Percentiles rank a stretch among this genome's conserved stretches.
These are phyloP conservation scores for Drosophila gaucha DNA, from an alignment of 2,888 invertebrate species.

Conservation along the genomic window DNA sequence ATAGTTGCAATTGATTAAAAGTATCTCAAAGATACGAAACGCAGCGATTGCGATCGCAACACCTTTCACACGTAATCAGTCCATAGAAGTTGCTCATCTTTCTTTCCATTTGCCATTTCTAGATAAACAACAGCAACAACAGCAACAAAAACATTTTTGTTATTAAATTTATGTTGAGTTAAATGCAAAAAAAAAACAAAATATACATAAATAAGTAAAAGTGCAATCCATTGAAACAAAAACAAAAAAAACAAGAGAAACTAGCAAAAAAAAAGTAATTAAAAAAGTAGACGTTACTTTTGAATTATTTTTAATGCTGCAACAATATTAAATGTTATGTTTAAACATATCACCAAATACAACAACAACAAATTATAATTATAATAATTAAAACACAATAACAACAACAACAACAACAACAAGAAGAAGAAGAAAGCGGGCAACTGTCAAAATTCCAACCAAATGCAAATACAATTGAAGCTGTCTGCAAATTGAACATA, in stretches of 20 bases:
- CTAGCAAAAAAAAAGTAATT: constrained; percentile 71
- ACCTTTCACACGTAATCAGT: constrained; percentile 47
- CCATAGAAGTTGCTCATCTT: constrained; percentile 25
- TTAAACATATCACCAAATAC: constrained; percentile 70
- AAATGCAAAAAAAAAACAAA: constrained; percentile 50
- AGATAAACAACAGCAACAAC: constrained; percentile 59
- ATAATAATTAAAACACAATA: constrained; percentile 53
- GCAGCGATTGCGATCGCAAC: constrained; percentile 41
- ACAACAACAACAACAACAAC: constrained; percentile 21
- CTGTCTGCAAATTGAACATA: constrained; percentile 61
- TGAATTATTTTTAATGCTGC: constrained; percentile 75
- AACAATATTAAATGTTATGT: constrained; percentile 56
- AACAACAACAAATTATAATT: constrained; percentile 55
- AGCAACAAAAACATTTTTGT: constrained; percentile 73
- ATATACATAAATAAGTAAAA: constrained; percentile 57
- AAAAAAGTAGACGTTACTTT: constrained; percentile 77
- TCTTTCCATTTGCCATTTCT: constrained; percentile 42
- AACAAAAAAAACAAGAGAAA: constrained; percentile 41
- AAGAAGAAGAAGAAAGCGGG: constrained; percentile 41
- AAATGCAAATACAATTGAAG: constrained; percentile 56
- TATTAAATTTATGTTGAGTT: constrained; percentile 80
- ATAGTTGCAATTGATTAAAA: constrained; percentile 35
- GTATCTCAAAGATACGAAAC: constrained; percentile 38
- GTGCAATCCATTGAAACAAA: constrained; percentile 68
- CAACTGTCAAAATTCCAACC: constrained; percentile 62